Percentiles rank a stretch among this genome's conserved stretches.
These are phyloP conservation scores for Ganaspis brasiliensis DNA, from an alignment of 2,888 invertebrate species.

Conservation along the genomic window DNA sequence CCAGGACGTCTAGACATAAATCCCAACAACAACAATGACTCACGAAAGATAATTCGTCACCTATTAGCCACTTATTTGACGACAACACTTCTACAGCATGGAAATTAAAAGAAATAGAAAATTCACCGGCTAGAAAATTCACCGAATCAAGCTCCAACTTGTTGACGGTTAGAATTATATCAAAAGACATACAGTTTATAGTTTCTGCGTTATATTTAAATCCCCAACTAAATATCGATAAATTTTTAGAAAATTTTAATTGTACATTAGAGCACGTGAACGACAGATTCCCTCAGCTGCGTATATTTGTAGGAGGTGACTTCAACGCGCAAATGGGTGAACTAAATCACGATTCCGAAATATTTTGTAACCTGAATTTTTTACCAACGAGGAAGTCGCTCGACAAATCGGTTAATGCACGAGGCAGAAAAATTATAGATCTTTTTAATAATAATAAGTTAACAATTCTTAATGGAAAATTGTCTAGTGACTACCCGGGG, in stretches of 20 bases:
- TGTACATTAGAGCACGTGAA: background rate
- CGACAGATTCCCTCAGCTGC: background rate
- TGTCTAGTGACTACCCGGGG: background rate
- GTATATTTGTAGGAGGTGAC: background rate
- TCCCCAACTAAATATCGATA: background rate
- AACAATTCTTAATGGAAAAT: background rate
- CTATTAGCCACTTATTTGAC: no score
- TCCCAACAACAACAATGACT: background rate
- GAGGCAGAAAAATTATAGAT: background rate
- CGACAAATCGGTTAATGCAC: background rate
- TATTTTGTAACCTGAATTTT: background rate
- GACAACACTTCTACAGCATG: no score
- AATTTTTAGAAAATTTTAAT: background rate
- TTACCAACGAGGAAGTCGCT: background rate
- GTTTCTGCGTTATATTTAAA: background rate
- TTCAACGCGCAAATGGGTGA: background rate
- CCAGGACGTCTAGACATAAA: background rate
- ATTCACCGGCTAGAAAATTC: background rate
- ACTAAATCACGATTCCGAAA: background rate
- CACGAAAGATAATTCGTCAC: background rate
- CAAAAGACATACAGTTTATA: background rate
- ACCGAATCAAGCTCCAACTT: background rate
- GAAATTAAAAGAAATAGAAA: no score
- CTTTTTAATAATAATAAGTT: slow-evolving; percentile 33
- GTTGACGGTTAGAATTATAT: background rate